Evolutionary conservation across 2,113 vertebrate genomes (phyloP).

Genomic region (Notechis scutatus): DNA sequence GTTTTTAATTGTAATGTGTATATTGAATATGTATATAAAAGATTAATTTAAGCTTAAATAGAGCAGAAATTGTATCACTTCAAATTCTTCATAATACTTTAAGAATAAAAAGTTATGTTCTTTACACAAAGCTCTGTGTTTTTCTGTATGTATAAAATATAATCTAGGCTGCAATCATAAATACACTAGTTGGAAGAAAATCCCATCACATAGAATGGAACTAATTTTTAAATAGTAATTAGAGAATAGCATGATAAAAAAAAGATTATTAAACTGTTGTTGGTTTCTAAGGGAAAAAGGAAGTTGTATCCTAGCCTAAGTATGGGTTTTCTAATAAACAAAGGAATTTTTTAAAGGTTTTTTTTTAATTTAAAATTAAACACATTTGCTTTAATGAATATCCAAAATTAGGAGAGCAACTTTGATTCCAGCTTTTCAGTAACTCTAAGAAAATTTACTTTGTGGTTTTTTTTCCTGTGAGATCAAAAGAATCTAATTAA

Average conservation of each 20-base stretch:
- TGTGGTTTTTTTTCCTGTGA: constrained; percentile 67
- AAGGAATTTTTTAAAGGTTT: constrained; percentile 42
- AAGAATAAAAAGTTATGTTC: constrained; percentile 36
- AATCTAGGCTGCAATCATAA: constrained; percentile 8
- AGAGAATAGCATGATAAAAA: constrained; percentile 11
- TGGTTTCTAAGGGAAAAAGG: constrained; percentile 58
- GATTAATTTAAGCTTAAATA: constrained; percentile 54
- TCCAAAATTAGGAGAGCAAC: constrained; percentile 57
- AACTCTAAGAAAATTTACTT: constrained; percentile 72
- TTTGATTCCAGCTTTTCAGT: constrained; percentile 51
- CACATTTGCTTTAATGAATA: constrained; percentile 76
- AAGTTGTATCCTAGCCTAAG: constrained; percentile 54
- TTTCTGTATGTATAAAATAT: constrained; percentile 9
- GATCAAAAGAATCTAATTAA: constrained; percentile 79
- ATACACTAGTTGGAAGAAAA: neutral
- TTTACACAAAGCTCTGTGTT: neutral
- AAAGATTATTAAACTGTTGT: constrained; percentile 61
- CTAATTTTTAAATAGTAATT: neutral
- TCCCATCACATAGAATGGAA: neutral
- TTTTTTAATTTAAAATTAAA: constrained; percentile 76
- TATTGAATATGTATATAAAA: constrained; percentile 25
- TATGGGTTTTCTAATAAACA: constrained; percentile 63
- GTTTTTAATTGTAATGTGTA: constrained; percentile 48
- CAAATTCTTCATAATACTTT: constrained; percentile 46
- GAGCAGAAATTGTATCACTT: constrained; percentile 49